A percentile compares a stretch with the other conserved stretches of the same genome.
phyloP scores from a whole-genome alignment of 2,888 invertebrate genomes.

The Erebia palarica region DNA sequence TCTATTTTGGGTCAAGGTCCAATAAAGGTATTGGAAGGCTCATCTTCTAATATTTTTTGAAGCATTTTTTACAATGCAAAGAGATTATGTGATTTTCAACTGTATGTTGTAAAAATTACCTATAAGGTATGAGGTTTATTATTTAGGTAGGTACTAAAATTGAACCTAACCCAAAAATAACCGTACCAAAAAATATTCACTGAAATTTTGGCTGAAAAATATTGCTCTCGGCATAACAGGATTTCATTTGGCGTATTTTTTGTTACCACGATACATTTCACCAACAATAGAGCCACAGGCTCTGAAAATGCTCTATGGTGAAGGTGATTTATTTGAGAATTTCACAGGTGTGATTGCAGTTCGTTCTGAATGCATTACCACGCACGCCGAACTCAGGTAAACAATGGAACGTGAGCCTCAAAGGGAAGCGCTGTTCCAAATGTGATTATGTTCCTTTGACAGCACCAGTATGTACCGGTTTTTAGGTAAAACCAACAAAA shows the following conservation, averaged over 20 bases:
- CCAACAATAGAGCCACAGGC: background rate
- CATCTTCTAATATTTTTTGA: too few species aligned
- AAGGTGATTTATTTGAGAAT: slow-evolving; percentile 7
- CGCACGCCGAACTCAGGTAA: slow-evolving; percentile 16
- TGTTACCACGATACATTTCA: background rate
- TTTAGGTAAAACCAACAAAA: slow-evolving; percentile 12
- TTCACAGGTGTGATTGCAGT: slow-evolving; percentile 13
- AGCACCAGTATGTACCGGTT: slow-evolving; percentile 14
- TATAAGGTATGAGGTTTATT: too few species aligned
- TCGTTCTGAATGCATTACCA: slow-evolving; percentile 16
- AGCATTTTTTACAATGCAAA: too few species aligned
- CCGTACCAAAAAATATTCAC: too few species aligned
- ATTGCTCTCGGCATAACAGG: background rate
- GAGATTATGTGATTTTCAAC: too few species aligned
- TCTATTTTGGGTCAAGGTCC: too few species aligned
- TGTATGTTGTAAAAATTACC: too few species aligned
- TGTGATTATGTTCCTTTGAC: slow-evolving; percentile 36
- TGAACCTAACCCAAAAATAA: too few species aligned
- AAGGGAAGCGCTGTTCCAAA: slow-evolving; percentile 25
- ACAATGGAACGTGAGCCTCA: slow-evolving; percentile 18
- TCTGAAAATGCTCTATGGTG: background rate
- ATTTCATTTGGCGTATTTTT: background rate
- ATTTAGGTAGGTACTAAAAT: too few species aligned
- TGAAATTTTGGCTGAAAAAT: background rate
- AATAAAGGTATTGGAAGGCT: too few species aligned